These are phyloP conservation scores for Stercorarius parasiticus DNA, from an alignment of 2,113 vertebrate genomes.

Conservation along the genomic window DNA sequence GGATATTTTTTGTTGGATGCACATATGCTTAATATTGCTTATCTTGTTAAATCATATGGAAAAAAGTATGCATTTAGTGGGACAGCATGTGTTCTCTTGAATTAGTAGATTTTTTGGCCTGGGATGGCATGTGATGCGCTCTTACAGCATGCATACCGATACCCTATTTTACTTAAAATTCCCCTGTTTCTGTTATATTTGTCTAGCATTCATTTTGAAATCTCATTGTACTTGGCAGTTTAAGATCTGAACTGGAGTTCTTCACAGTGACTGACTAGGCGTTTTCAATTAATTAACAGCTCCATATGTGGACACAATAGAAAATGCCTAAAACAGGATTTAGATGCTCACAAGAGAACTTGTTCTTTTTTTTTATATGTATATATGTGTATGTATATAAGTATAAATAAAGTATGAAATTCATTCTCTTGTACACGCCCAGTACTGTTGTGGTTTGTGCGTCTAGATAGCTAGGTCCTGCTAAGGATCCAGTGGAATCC, in stretches of 20 bases:
- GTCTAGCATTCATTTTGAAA: not conserved
- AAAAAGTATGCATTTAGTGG: not conserved
- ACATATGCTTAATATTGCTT: not conserved
- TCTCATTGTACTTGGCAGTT: not conserved
- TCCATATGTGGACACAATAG: not conserved
- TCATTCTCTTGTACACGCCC: not conserved
- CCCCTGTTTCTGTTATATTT: not conserved
- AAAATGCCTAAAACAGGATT: not conserved
- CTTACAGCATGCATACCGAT: not conserved
- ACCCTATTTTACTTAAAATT: not conserved
- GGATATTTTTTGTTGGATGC: not conserved
- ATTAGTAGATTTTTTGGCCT: not conserved
- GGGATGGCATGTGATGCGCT: not conserved
- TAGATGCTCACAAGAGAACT: not conserved
- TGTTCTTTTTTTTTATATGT: not conserved
- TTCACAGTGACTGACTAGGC: not conserved
- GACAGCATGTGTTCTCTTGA: not conserved
- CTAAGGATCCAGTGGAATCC: not conserved
- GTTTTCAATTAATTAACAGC: not conserved
- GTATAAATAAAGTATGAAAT: not conserved
- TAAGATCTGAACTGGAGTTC: not conserved
- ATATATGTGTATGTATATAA: not conserved
- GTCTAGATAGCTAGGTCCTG: not conserved
- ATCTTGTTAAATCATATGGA: not conserved
- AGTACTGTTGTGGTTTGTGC: not conserved